Base-by-base conservation (phyloP, 2,797 vertebrate species). In the Perodicticus potto region DNA sequence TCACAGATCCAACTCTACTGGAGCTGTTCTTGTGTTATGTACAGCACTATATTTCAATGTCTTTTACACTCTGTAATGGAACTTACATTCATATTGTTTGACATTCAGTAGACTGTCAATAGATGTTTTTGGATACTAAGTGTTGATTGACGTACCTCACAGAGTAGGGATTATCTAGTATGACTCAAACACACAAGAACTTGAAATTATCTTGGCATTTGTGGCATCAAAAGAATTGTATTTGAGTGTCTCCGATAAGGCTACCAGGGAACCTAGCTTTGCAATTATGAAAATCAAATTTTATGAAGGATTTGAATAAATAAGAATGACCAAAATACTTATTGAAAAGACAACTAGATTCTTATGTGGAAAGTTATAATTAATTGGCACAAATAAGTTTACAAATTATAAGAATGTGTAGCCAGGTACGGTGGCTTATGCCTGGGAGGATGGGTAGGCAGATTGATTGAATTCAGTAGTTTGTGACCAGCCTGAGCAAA, bases 121-220 rank as follows among this genome's bases (percentile, higher is more conserved):
- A 80, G 8, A 25, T 34, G 34, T 81, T 95, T 80, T 74, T 86
- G 43, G 27, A 73, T 88, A 78, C 93, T 80, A 73, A 53, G 22
- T 2, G 40, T 76, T 61, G 67, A 86, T 70, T 67, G 16, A 89
- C 25, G 23, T 67, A 22, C 4, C 49, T 65, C 20, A 59, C 10
- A 67, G 20, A 74, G 29, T 19, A 70, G 57, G 7, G 14, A 77
- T 88, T 93, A 74, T 78, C 55, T 57, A 27, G 72, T 45, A 78
- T 81, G 49, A 40, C 6, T 19, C 12, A 11, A 81, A 72, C 9
- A 93, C 29, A 73, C 91, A 85, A 63, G 90, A 59, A 82, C 73
- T 93, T 93, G 34, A 92, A 91, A 82, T 81, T 19, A 29, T 86
- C 40, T 89, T 95, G 70, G 91, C 55, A 94, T 92, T 82, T 89